Evolutionary conservation across 2,113 vertebrate genomes (phyloP), one percentile per base, ranked within the genome.

Genomic region (Dipodomys merriami): DNA sequence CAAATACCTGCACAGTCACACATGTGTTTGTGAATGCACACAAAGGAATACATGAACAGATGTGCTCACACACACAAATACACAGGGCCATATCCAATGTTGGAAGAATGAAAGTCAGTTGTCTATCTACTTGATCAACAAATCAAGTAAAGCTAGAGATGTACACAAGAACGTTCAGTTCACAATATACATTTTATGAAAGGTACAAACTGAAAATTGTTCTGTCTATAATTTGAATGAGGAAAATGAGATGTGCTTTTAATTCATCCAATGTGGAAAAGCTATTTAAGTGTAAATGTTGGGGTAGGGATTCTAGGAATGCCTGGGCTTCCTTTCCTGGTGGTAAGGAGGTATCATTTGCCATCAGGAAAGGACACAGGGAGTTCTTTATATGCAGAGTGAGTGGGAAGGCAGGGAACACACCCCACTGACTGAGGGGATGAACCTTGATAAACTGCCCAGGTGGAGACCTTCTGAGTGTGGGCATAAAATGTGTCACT

Each of bases 21-120:
- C 15, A 12, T 27, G 1, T 46, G 3, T 44, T 62, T 29, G 22
- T 1, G 19, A 49, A 8, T 22, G 1, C 1, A 29, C 12, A 18
- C 20, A 16, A 22, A 64, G 62, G 29, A 69, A 9, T 49, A 1
- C 1, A 23, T 0, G 11, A 22, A 39, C 15, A 22, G 7, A 13
- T 0, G 23, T 9, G 29, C 7, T 25, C 1, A 29, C n/a, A 57
- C 25, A 62, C 9, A n/a, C 0, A 65, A 1, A 69, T 1, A 2
- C 11, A 29, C 1, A 69, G 7, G 62, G 27, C 1, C 27, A 33
- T 16, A 2, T 35, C 53, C 35, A 33, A 25, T 20, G 16, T 9
- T 25, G 7, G 35, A 35, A 39, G 25, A 77, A 19, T 5, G 69
- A 82, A 83, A 83, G 23, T 18, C 65, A 65, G 18, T 74, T 49